phyloP scores from a whole-genome alignment of 2,888 invertebrate species.

The Hydropsyche betteni region DNA sequence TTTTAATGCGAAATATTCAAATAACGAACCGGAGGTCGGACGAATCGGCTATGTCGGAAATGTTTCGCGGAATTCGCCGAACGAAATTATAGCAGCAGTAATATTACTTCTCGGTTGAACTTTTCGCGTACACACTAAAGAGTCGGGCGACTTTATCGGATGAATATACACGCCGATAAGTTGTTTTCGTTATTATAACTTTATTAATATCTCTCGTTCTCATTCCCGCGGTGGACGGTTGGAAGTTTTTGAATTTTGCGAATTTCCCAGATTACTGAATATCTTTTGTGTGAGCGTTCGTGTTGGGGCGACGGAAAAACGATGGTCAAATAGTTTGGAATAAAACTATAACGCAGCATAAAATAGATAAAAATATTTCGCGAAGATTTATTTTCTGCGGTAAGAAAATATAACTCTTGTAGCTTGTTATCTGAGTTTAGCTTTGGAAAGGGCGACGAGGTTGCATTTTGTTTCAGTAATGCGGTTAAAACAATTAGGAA shows the following conservation, averaged over 20 bases:
- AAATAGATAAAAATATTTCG: too few species aligned
- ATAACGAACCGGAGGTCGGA: too few species aligned
- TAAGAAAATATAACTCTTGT: too few species aligned
- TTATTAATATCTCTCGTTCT: slow-evolving; percentile 18
- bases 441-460: not conserved
- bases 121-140: not conserved
- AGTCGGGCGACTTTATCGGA: not conserved
- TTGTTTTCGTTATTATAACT: slow-evolving; percentile 26
- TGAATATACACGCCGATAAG: slow-evolving; percentile 17
- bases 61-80: slow-evolving; percentile 12
- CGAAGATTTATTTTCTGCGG: too few species aligned
- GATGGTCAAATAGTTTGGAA: not conserved
- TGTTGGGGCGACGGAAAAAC: not conserved
- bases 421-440: not conserved
- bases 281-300: not conserved
- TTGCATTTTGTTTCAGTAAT: not conserved
- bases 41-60: slow-evolving; percentile 20
- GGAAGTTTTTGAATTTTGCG: slow-evolving; percentile 28
- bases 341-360: too few species aligned
- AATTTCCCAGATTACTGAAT: slow-evolving; percentile 15
- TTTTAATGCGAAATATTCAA: too few species aligned
- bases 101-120: slow-evolving; percentile 25
- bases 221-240: not conserved
- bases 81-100: not conserved
- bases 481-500: slow-evolving; percentile 12